Evolutionary conservation across 2,797 vertebrate genomes (phyloP).

Genomic region (Limnodromus scolopaceus): DNA sequence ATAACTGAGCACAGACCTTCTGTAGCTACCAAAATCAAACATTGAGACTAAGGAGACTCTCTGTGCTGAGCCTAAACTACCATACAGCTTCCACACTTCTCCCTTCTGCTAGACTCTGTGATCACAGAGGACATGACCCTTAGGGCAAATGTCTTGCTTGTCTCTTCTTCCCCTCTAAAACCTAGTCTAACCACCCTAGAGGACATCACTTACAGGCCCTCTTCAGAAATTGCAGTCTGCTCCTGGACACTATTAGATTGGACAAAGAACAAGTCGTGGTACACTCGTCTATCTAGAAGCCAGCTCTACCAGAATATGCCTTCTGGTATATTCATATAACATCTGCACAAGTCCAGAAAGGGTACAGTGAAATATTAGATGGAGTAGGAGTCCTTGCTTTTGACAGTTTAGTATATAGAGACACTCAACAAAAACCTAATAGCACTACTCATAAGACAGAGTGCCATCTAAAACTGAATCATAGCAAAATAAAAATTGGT

Average conservation of each 20-base stretch:
- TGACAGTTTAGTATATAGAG: not conserved
- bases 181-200: not conserved
- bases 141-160: not conserved
- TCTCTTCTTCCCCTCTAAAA: not conserved
- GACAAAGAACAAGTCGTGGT: not conserved
- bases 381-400: not conserved
- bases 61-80: not conserved
- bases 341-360: not conserved
- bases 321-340: not conserved
- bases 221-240: not conserved
- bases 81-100: not conserved
- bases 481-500: conserved; percentile 10
- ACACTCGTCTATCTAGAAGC: not conserved
- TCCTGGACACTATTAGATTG: not conserved
- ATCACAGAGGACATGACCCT: not conserved
- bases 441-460: not conserved
- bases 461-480: conserved; percentile 31
- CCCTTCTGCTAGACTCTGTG: not conserved
- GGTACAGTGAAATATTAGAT: not conserved
- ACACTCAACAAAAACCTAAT: not conserved
- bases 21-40: not conserved
- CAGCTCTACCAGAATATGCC: not conserved
- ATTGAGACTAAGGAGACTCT: not conserved
- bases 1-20: not conserved
- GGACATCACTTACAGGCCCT: not conserved